A percentile compares a stretch with the other conserved stretches of the same genome.
phyloP scores from a whole-genome alignment of 2,888 invertebrate genomes.

The Phania funesta region DNA sequence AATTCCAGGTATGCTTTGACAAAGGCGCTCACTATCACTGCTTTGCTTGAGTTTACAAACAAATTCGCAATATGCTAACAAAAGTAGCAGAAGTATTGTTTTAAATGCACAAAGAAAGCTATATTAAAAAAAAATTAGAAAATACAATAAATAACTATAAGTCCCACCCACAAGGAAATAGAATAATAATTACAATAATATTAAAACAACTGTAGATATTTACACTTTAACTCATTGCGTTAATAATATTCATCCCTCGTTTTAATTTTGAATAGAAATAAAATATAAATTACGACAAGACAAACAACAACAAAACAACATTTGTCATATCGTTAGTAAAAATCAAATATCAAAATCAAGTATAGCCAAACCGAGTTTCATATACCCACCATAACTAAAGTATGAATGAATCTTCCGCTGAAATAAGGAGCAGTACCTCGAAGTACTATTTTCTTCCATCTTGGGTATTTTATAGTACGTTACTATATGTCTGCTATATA shows the following conservation, averaged over 20 bases:
- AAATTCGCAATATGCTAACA: too few relatives aligned
- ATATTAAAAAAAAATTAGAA: background rate
- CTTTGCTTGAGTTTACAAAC: too few relatives aligned
- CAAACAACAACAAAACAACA: slow-evolving; percentile 12
- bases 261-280: slow-evolving; percentile 5
- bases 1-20: too few relatives aligned
- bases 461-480: too few relatives aligned
- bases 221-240: slow-evolving; percentile 3
- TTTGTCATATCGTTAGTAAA: slow-evolving; percentile 46
- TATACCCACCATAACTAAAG: background rate
- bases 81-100: background rate
- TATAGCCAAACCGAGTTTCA: background rate
- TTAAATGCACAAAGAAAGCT: background rate
- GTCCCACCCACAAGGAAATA: slow-evolving; percentile 30
- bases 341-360: background rate
- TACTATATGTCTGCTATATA: too few relatives aligned
- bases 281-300: background rate
- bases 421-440: too few relatives aligned
- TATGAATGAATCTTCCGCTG: too few relatives aligned
- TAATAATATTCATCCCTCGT: slow-evolving; percentile 12
- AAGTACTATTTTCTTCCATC: too few relatives aligned
- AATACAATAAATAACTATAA: background rate
- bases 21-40: too few relatives aligned
- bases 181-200: slow-evolving; percentile 53
- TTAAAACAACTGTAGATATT: slow-evolving; percentile 46